These are phyloP conservation scores for Hemiprocne comata DNA, from an alignment of 2,113 vertebrate genomes.

Conservation along the genomic window DNA sequence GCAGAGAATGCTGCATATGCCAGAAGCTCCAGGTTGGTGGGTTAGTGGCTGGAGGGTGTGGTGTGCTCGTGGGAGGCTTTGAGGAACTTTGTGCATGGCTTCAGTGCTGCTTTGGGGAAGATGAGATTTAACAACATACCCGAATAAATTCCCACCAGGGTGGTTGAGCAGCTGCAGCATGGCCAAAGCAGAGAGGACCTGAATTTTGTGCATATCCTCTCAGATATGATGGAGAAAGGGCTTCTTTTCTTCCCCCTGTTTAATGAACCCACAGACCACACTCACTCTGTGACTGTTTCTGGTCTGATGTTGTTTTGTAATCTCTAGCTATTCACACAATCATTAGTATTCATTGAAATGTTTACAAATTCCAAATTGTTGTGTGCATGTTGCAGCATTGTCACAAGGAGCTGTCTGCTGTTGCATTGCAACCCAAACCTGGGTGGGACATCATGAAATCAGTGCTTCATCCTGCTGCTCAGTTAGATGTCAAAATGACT, in stretches of 20 bases:
- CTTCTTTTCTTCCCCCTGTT: accelerated
- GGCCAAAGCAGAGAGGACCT: background rate
- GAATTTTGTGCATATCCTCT: accelerated
- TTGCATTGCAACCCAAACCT: background rate
- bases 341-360: background rate
- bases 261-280: background rate
- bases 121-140: background rate
- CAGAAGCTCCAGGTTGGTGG: accelerated
- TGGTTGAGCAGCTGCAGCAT: background rate
- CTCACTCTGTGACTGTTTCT: background rate
- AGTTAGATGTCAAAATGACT: background rate
- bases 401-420: background rate
- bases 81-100: accelerated
- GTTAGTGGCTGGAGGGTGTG: accelerated
- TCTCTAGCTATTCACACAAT: background rate
- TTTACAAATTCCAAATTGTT: background rate
- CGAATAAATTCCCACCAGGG: background rate
- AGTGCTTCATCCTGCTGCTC: background rate
- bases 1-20: background rate
- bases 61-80: accelerated
- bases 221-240: background rate
- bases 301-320: background rate
- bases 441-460: background rate
- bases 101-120: background rate
- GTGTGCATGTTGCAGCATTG: background rate